Evolutionary conservation across 2,113 vertebrate species (phyloP), one percentile per base, ranked within the genome.

Genomic region (Psilopogon haemacephalus): DNA sequence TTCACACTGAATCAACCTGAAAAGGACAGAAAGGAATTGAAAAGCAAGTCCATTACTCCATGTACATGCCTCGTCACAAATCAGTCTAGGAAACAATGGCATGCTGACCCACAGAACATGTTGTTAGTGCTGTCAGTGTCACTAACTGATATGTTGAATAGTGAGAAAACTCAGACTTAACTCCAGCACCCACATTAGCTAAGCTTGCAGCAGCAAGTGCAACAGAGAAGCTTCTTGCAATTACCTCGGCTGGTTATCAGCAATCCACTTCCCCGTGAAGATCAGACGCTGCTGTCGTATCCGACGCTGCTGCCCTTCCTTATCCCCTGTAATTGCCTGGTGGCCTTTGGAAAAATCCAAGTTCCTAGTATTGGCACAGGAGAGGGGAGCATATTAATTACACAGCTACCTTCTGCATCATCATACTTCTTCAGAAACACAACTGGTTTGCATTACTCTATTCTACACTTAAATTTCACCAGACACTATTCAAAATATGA

Each of bases 281-380:
- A 99, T 97, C 82, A 99, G 98, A 21, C 99, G 98, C 94, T 99
- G 98, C 20, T 99, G 98, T 11, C 99, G 97, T 68, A 98, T 97
- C n/a, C 97, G 97, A n/a, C 98, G 88, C 4, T 98, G 98, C 32
- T 98, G 98, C 6, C 98, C 98, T 52, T 99, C 98, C 84, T 98
- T 98, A 96, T 98, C 99, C 95, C 98, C 98, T 91, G 98, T 98
- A 88, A 99, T 98, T 67, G 99, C 98, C 96, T 99, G 99, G 92
- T 99, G 99, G 60, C 99, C 99, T 98, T 98, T 99, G 60, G 99
- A 99, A 97, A 99, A 99, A 98, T 99, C 99, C 96, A 99, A 97
- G 79, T 98, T 98, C 98, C 99, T 99, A 96, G 84, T 95, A 88
- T 96, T 71, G 96, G 90, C 67, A 91, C 7, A 68, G 37, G 37